These are phyloP conservation scores for Tokudaia muenninki DNA, from an alignment of 2,797 vertebrate genomes.

Conservation along the genomic window DNA sequence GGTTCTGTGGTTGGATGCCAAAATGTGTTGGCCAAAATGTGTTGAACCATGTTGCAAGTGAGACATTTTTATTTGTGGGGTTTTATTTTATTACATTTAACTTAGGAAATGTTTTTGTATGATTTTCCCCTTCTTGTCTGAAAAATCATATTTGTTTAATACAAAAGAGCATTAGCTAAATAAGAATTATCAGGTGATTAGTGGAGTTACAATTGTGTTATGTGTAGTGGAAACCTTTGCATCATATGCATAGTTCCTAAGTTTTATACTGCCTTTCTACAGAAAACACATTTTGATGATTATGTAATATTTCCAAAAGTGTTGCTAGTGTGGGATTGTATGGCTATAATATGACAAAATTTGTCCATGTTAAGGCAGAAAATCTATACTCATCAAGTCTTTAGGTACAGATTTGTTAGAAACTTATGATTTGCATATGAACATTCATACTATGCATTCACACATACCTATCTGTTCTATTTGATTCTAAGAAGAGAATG, in stretches of 20 bases:
- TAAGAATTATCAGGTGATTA: conserved; percentile 24
- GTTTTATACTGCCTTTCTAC: conserved; percentile 23
- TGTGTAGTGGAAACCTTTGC: not conserved
- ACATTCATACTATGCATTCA: not conserved
- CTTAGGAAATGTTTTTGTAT: conserved; percentile 16
- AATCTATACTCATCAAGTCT: conserved; percentile 10
- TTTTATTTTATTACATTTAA: conserved; percentile 44
- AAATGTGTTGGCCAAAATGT: not conserved
- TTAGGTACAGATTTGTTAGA: not conserved
- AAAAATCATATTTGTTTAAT: conserved; percentile 38
- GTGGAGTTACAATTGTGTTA: conserved; percentile 23
- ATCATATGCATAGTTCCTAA: not conserved
- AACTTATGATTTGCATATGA: not conserved
- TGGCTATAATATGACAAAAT: not conserved
- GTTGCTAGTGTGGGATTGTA: not conserved
- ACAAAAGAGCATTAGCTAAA: not conserved
- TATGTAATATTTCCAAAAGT: conserved; percentile 15
- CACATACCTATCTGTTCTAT: not conserved
- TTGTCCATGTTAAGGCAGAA: conserved; percentile 34
- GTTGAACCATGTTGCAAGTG: not conserved
- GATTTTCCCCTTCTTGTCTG: not conserved
- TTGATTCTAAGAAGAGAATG: not conserved
- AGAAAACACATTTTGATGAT: not conserved
- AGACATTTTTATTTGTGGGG: conserved; percentile 18
- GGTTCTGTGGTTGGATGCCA: not conserved